phyloP scores from a whole-genome alignment of 2,797 vertebrate species.

The Sebastolobus altivelis region DNA sequence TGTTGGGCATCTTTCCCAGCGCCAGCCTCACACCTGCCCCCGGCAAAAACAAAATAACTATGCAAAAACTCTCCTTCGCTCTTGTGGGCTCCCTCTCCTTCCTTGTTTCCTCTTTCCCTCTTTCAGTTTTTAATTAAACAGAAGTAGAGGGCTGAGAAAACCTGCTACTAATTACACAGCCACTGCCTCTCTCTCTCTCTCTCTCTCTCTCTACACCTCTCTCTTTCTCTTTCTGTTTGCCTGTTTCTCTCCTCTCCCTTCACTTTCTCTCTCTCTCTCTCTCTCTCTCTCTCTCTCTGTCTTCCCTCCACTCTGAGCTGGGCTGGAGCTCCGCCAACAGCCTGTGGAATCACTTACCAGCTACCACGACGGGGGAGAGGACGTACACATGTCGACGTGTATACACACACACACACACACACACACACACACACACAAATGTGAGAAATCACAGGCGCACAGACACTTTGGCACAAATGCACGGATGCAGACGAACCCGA shows the following conservation, averaged over 20 bases:
- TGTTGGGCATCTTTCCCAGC: conserved; percentile 72
- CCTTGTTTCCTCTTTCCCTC: conserved; percentile 68
- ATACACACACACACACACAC: conserved; percentile 19
- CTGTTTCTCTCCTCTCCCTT: conserved; percentile 56
- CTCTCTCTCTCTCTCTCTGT: conserved; percentile 37
- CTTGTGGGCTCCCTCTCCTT: conserved; percentile 62
- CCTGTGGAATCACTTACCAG: conserved; percentile 83
- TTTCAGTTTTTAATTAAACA: conserved; percentile 84
- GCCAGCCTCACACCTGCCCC: conserved; percentile 76
- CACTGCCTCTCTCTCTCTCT: conserved; percentile 65
- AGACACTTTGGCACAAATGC: conserved; percentile 6
- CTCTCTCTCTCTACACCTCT: conserved; percentile 30
- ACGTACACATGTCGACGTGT: conserved; percentile 37
- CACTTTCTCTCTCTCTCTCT: conserved; percentile 18
- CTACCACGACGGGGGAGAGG: conserved; percentile 56
- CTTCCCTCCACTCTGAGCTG: conserved; percentile 52
- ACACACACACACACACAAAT: conserved; percentile 1
- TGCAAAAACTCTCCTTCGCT: conserved; percentile 71
- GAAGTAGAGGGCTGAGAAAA: conserved; percentile 80
- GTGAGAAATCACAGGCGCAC: not conserved
- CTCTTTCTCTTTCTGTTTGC: conserved; percentile 43
- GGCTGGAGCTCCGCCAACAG: conserved; percentile 78
- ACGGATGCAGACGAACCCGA: conserved; percentile 7
- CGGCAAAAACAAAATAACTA: conserved; percentile 79
- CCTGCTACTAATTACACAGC: conserved; percentile 83